Conservation (phyloP, 2,797 vertebrate genomes). For the Notamacropus eugenii region DNA sequence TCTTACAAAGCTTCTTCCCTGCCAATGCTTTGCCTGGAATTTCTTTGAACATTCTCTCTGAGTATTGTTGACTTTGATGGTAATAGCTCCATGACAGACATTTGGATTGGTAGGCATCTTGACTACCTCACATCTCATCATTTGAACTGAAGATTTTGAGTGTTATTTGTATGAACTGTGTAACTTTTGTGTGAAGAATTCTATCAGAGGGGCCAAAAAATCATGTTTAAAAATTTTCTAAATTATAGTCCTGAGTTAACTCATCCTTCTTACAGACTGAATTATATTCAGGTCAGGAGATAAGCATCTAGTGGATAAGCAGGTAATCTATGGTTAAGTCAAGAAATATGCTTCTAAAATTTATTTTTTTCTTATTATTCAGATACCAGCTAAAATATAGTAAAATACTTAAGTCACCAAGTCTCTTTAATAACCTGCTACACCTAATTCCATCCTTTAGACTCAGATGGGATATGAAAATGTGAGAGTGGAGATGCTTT, state of each 20-base stretch:
- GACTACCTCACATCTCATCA: conserved; percentile 49
- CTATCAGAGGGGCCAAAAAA: conserved; percentile 38
- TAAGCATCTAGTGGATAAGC: conserved; percentile 35
- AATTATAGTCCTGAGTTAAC: conserved; percentile 41
- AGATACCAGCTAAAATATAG: conserved; percentile 45
- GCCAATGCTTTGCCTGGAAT: conserved; percentile 52
- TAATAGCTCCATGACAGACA: conserved; percentile 39
- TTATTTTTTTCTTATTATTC: conserved; percentile 52
- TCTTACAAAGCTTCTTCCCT: conserved; percentile 60
- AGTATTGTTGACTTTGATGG: conserved; percentile 58
- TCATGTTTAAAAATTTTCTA: conserved; percentile 44
- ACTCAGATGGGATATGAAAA: conserved; percentile 46
- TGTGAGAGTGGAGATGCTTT: conserved; percentile 31
- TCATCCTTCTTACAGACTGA: conserved; percentile 45
- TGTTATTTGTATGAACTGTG: conserved; percentile 35
- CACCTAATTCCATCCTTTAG: not conserved
- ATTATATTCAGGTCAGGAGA: conserved; percentile 55
- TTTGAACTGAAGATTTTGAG: conserved; percentile 54
- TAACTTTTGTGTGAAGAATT: conserved; percentile 35
- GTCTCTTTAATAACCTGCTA: conserved; percentile 13
- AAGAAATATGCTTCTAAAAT: conserved; percentile 13
- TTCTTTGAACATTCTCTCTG: conserved; percentile 56
- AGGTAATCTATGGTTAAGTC: conserved; percentile 45
- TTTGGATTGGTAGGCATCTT: conserved; percentile 58
- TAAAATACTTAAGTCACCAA: conserved; percentile 39